A percentile compares a stretch with the other conserved stretches of the same genome.
These are phyloP conservation scores for Platichthys stellatus DNA, from an alignment of 2,113 vertebrate species.

Conservation along the genomic window DNA sequence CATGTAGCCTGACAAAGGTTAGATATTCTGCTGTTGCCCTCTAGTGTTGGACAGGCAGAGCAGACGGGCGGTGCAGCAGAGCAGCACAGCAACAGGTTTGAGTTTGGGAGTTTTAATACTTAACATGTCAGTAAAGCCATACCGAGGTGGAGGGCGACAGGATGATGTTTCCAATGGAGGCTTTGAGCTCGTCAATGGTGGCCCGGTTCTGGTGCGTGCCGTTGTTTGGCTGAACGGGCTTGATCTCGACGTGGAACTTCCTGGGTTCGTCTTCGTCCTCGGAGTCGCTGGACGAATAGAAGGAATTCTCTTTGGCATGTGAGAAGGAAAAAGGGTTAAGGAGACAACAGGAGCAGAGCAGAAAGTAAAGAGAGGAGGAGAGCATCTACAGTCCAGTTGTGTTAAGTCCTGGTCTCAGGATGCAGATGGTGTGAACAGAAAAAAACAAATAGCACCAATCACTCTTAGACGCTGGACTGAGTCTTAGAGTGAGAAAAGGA, in stretches of 20 bases:
- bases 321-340: slow-evolving; percentile 83
- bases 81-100: slow-evolving; percentile 26
- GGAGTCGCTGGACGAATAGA: slow-evolving; percentile 95
- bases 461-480: neutral
- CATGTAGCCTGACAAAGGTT: neutral
- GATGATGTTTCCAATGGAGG: slow-evolving; percentile 94
- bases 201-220: slow-evolving; percentile 87
- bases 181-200: slow-evolving; percentile 94
- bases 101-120: neutral
- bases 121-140: slow-evolving; percentile 1
- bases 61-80: slow-evolving; percentile 8
- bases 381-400: neutral
- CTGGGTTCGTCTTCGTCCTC: slow-evolving; percentile 95
- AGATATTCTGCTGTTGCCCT: slow-evolving; percentile 71
- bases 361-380: neutral
- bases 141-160: slow-evolving; percentile 92
- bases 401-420: neutral
- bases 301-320: slow-evolving; percentile 98
- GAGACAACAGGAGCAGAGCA: slow-evolving; percentile 32
- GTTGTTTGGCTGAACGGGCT: slow-evolving; percentile 91
- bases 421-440: neutral
- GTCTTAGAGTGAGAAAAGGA: slow-evolving; percentile 80
- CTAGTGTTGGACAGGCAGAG: slow-evolving; percentile 69
- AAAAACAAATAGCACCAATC: neutral
- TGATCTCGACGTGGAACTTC: slow-evolving; percentile 96